These are phyloP conservation scores for Ceratosolen solmsi DNA, from an alignment of 1,140 invertebrate species.

Conservation along the genomic window DNA sequence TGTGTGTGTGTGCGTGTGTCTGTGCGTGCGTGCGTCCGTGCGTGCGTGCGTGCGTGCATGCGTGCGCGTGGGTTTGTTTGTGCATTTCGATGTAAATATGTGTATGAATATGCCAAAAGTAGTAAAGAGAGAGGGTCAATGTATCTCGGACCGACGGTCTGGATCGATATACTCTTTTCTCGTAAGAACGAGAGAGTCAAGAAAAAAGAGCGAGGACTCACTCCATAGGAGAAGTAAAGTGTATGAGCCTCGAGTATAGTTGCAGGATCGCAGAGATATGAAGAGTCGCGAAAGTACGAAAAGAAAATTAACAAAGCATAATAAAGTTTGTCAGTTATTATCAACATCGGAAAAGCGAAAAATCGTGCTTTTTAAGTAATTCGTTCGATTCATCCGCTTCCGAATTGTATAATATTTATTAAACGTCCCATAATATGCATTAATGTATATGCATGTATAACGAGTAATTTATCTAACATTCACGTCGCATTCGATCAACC, in stretches of 20 bases:
- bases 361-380: slow-evolving; percentile 18
- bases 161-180: slow-evolving; percentile 54
- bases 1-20: no score
- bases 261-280: no score
- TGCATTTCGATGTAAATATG: no score
- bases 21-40: no score
- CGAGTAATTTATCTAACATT: no score
- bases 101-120: background rate
- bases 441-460: background rate
- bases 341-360: slow-evolving; percentile 15
- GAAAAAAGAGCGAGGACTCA: slow-evolving; percentile 14
- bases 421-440: background rate
- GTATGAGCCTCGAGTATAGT: slow-evolving; percentile 39
- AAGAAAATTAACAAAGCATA: background rate
- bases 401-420: slow-evolving; percentile 46
- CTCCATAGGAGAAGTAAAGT: slow-evolving; percentile 17
- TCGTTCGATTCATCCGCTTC: slow-evolving; percentile 39
- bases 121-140: slow-evolving; percentile 19
- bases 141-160: slow-evolving; percentile 42
- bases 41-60: background rate
- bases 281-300: background rate
- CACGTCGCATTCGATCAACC: no score
- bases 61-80: background rate
- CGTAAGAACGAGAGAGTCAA: background rate
- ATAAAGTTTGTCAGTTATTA: background rate